Evolutionary conservation across 1,140 invertebrate species (phyloP), one percentile per base, ranked within the genome.

Genomic region (Drosophila auraria): DNA sequence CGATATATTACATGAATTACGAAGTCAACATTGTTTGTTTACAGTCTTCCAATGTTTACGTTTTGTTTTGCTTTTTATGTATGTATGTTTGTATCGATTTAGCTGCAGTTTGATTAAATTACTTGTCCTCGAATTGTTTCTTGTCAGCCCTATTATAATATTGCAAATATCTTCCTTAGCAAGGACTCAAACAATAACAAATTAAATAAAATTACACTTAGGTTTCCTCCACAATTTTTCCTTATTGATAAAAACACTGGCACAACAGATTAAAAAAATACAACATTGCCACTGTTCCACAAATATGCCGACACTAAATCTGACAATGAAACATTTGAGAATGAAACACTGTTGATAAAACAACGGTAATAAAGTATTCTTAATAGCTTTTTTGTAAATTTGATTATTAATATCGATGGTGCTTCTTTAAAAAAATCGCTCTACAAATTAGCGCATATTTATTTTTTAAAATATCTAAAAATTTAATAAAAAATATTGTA

Each of bases 221-320:
- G n/a, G 7, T 47, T 23, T 47, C 11, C 3, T 25, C 15, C 23
- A 15, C n/a, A 30, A 45, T 11, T 56, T 44, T 38, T 14, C 11
- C 12, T 56, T 49, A 23, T 69, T 71, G 63, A 71, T 68, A 69
- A 69, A 71, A 71, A 69, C 68, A 68, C 23, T 68, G 63, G 33
- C 50, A 62, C 63, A 56, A 54, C 30, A 36, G 60, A 25, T 23
- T 57, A 20, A 11, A 33, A 40, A 59, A 59, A 45, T 60, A 53
- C 25, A 53, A 33, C 38, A 38, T 45, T 20, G 56, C 20, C 25
- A 45, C 54, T 60, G 40, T 17, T 33, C 33, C 15, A 23, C 17
- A 7, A 36, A 36, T 7, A 5, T 8, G 11, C 3, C 14, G 17
- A n/a, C 38, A 11, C 30, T 14, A 36, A 17, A 20, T 33, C 51